Conservation (phyloP, 2,113 vertebrate genomes). For the Engystomops pustulosus region DNA sequence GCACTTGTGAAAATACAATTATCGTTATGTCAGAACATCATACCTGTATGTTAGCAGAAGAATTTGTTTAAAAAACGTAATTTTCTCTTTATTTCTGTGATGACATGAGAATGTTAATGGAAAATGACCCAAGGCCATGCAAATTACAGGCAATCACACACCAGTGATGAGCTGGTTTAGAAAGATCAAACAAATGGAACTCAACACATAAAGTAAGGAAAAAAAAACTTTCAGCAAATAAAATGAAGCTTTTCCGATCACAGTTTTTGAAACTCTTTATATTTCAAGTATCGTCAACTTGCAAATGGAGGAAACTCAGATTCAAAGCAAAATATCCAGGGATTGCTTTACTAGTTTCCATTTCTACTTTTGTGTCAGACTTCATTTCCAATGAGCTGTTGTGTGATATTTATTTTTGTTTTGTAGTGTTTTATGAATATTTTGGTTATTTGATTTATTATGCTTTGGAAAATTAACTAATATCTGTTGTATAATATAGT, state of each 20-base stretch:
- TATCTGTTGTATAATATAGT: no score
- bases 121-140: conserved; percentile 36
- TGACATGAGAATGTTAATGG: conserved; percentile 49
- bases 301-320: conserved; percentile 14
- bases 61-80: conserved; percentile 29
- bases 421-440: not conserved
- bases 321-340: conserved; percentile 10
- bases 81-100: conserved; percentile 35
- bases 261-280: not conserved
- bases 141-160: conserved; percentile 53
- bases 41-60: conserved; percentile 1
- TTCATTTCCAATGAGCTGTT: not conserved
- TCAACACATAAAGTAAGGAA: not conserved
- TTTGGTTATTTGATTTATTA: no score
- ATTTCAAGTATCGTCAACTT: not conserved
- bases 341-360: conserved; percentile 17
- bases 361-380: not conserved
- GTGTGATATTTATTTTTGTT: not conserved
- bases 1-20: conserved; percentile 35
- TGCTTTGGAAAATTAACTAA: no score
- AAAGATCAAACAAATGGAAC: conserved; percentile 42
- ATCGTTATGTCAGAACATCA: conserved; percentile 19
- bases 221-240: conserved; percentile 1
- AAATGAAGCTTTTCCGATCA: not conserved
- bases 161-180: conserved; percentile 36